These are phyloP conservation scores for Mus musculus DNA, from an alignment of 2,113 vertebrate genomes.

Conservation along the genomic window DNA sequence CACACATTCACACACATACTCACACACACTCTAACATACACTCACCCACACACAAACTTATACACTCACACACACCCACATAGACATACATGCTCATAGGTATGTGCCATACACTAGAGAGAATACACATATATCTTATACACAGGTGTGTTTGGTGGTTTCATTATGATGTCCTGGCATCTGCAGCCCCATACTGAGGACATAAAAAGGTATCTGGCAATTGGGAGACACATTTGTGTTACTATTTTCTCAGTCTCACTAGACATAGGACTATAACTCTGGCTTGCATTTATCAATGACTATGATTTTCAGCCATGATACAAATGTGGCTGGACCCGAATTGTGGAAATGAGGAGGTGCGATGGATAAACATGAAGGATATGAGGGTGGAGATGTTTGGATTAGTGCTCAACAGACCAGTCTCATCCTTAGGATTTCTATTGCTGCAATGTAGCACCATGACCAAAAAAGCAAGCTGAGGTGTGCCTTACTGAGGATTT, in stretches of 20 bases:
- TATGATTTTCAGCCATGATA: neutral
- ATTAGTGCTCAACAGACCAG: neutral
- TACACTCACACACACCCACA: neutral
- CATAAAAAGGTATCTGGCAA: neutral
- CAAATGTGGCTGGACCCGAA: neutral
- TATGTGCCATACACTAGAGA: neutral
- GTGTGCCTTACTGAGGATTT: neutral
- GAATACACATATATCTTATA: no score
- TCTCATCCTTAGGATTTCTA: neutral
- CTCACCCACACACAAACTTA: no score
- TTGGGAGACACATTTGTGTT: neutral
- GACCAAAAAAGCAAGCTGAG: neutral
- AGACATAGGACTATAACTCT: neutral
- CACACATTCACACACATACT: neutral
- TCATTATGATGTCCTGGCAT: neutral
- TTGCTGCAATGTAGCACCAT: neutral
- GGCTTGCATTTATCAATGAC: neutral
- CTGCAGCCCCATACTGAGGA: neutral
- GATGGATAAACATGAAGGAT: neutral
- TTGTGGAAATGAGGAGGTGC: neutral
- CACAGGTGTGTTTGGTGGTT: neutral
- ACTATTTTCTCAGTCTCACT: neutral
- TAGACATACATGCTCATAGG: neutral
- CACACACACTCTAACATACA: no score
- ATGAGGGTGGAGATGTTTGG: neutral